Percentiles rank a stretch among this genome's conserved stretches.
Conservation (phyloP, 2,797 vertebrate species). For the Poliocrania exsul region DNA sequence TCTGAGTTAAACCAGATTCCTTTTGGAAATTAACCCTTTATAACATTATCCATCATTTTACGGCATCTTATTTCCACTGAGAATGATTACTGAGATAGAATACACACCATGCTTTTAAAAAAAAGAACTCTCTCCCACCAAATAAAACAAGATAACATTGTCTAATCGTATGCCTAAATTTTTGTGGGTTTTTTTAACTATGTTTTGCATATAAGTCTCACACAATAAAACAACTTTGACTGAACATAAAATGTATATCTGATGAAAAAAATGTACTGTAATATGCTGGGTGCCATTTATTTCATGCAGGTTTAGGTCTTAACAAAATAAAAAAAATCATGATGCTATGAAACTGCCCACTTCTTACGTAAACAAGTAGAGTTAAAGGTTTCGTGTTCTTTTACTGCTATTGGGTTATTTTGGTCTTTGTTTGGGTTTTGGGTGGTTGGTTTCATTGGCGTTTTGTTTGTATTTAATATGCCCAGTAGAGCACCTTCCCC, state of each 20-base stretch:
- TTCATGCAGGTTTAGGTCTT: background rate
- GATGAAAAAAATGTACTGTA: background rate
- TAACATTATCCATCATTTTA: background rate
- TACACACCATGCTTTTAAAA: background rate
- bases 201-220: background rate
- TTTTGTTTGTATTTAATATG: background rate
- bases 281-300: background rate
- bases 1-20: background rate
- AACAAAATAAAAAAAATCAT: background rate
- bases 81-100: background rate
- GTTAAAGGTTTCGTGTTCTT: background rate
- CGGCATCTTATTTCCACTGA: background rate
- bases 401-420: background rate
- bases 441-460: accelerated
- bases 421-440: background rate
- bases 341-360: background rate
- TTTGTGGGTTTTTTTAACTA: background rate
- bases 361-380: background rate
- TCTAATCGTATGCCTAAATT: background rate
- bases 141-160: background rate
- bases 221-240: background rate
- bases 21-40: conserved; percentile 29
- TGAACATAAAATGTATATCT: background rate
- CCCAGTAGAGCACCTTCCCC: background rate
- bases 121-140: background rate